Evolutionary conservation across 2,888 invertebrate genomes (phyloP).

Genomic region (Dascillus cervinus): DNA sequence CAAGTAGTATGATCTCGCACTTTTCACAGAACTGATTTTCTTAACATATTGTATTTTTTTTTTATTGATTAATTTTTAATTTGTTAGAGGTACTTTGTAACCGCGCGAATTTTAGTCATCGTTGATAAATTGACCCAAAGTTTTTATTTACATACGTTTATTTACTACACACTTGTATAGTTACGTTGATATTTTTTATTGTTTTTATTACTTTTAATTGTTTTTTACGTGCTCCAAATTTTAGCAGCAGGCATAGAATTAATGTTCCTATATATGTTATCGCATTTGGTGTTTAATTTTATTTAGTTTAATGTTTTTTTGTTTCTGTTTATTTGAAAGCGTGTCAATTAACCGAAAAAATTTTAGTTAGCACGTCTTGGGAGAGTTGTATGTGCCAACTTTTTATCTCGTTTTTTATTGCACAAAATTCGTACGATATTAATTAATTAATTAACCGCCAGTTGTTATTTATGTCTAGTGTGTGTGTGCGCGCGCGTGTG

Average conservation of each 20-base stretch:
- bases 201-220: slow-evolving; percentile 24
- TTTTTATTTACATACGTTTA: slow-evolving; percentile 14
- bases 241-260: slow-evolving; percentile 34
- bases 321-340: slow-evolving; percentile 26
- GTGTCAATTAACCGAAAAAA: slow-evolving; percentile 30
- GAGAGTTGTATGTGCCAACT: slow-evolving; percentile 25
- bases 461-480: slow-evolving; percentile 9
- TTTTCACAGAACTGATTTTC: slow-evolving; percentile 41
- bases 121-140: slow-evolving; percentile 16
- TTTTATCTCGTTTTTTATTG: slow-evolving; percentile 23
- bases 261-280: slow-evolving; percentile 25
- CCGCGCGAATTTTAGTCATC: slow-evolving; percentile 11
- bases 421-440: slow-evolving; percentile 21
- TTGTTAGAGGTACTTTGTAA: no score
- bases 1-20: slow-evolving; percentile 44
- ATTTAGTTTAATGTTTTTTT: slow-evolving; percentile 21
- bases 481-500: slow-evolving; percentile 14
- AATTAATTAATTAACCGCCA: slow-evolving; percentile 13
- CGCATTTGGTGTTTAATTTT: slow-evolving; percentile 15
- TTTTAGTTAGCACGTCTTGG: slow-evolving; percentile 25
- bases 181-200: slow-evolving; percentile 21
- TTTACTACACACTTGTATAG: slow-evolving; percentile 15
- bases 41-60: slow-evolving; percentile 20
- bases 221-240: slow-evolving; percentile 26
- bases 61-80: slow-evolving; percentile 11